Evolutionary conservation across 2,888 invertebrate genomes (phyloP).

Genomic region (Agrilus biguttatus): DNA sequence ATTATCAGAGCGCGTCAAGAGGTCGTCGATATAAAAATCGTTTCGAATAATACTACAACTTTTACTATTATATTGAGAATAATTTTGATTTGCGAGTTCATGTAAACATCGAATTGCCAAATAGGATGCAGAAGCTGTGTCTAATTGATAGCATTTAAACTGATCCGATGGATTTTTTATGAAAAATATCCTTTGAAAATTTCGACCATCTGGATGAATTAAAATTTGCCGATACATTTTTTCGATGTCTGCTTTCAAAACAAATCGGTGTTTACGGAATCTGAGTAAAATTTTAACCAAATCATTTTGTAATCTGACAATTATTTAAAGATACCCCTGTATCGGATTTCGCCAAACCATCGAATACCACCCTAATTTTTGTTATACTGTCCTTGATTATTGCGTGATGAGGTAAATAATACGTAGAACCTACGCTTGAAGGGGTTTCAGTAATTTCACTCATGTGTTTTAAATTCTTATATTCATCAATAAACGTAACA

Average conservation of each 20-base stretch:
- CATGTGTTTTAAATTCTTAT: conserved; percentile 14
- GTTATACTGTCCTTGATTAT: conserved; percentile 14
- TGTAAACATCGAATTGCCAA: conserved; percentile 10
- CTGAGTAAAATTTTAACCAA: conserved; percentile 14
- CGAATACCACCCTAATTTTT: too few species aligned
- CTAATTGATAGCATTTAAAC: conserved; percentile 8
- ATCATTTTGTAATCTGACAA: conserved; percentile 14
- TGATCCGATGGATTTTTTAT: conserved; percentile 5
- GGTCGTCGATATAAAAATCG: conserved; percentile 12
- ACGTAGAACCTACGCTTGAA: neutral
- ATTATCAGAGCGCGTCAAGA: conserved; percentile 6
- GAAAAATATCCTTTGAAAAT: conserved; percentile 14
- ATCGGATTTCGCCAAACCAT: too few species aligned
- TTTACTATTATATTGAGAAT: conserved; percentile 7
- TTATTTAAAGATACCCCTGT: conserved; percentile 20
- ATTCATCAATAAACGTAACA: conserved; percentile 11
- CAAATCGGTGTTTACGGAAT: conserved; percentile 14
- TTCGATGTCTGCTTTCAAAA: conserved; percentile 15
- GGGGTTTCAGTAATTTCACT: neutral
- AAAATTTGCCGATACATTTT: conserved; percentile 18
- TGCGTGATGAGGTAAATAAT: conserved; percentile 17
- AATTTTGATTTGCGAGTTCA: conserved; percentile 9
- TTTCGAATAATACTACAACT: conserved; percentile 4
- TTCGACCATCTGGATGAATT: conserved; percentile 10
- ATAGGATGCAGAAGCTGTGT: conserved; percentile 11